These are phyloP conservation scores for Scrobipalpa costella DNA, from an alignment of 2,888 invertebrate species.

Conservation along the genomic window DNA sequence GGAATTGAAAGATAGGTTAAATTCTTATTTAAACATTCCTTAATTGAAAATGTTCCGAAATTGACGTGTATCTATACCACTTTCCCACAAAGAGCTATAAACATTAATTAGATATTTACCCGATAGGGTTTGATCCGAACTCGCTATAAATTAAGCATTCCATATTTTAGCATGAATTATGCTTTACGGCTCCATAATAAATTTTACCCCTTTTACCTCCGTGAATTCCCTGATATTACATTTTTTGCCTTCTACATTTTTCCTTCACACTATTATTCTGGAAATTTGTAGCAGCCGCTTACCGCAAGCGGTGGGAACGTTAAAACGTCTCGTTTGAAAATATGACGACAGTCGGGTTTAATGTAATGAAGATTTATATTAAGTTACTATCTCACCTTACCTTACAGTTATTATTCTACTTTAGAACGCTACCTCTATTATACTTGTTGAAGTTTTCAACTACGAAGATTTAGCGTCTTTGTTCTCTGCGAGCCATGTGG, in stretches of 20 bases:
- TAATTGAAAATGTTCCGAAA: too few species aligned
- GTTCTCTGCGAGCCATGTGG: neutral
- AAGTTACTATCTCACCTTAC: conserved; percentile 47
- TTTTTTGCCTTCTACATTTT: conserved; percentile 48
- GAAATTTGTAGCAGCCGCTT: conserved; percentile 68
- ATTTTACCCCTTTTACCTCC: conserved; percentile 46
- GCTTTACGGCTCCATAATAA: conserved; percentile 50
- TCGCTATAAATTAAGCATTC: conserved; percentile 57
- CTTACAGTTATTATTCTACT: conserved; percentile 3
- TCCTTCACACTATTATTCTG: conserved; percentile 56
- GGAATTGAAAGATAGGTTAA: too few species aligned
- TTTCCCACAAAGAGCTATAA: neutral
- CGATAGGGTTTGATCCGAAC: conserved; percentile 62
- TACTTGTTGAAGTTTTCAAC: neutral
- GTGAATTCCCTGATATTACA: conserved; percentile 42
- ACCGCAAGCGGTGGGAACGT: conserved; percentile 65
- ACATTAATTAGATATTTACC: conserved; percentile 40
- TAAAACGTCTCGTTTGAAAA: conserved; percentile 66
- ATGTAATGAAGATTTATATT: conserved; percentile 71
- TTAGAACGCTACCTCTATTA: neutral
- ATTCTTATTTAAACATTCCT: too few species aligned
- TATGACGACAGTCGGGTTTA: conserved; percentile 64
- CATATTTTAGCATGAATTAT: conserved; percentile 41
- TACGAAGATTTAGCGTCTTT: neutral
- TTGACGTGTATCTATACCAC: too few species aligned